Base-by-base conservation (phyloP, 1,140 invertebrate species). In the Bombus superbus region DNA sequence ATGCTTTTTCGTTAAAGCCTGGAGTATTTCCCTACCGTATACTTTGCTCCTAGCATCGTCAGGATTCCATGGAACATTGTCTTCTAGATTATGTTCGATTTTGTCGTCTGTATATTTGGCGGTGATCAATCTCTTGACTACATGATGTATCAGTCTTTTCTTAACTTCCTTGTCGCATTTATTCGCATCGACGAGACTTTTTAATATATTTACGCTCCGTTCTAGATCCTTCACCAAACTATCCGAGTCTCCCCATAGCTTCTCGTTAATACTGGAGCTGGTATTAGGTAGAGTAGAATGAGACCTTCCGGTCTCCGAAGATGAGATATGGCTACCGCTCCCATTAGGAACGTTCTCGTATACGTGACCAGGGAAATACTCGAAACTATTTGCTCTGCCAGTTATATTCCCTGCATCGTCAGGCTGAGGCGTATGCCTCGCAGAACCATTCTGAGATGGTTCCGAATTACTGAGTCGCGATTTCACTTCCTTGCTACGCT, bases 371-470 rank as follows among this genome's bases (percentile, higher is more conserved):
- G 95, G 95, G 68, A 96, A 94, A 88, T 96, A 96, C 59, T 96
- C 95, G 84, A 96, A 96, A 88, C 95, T 96, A 73, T 96, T 95
- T 4, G 94, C 94, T 86, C 93, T 88, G 38, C 94, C 95, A 4
- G 93, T 91, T 28, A 93, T 88, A 81, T 94, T 93, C 75, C 94
- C 94, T 13, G 73, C 81, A 25, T 93, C 92, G 13, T 94, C 93
- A 0, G 81, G 90, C n/a, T 88, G 91, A 76, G 91, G 90, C 0
- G 93, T 92, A n/a, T 90, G 85, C 8, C 85, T 69, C 2, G 78
- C 79, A 0, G 94, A 94, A 8, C 88, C 91, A 59, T 91, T 91
- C 8, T 81, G 86, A 4, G 94, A 94, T 11, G 86, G 86, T 32
- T 91, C 92, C 5, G 93, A 92, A 86, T 87, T 92, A 73, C 87